These are phyloP conservation scores for Heteromyza rotundicornis DNA, from an alignment of 2,888 invertebrate genomes.

Conservation along the genomic window DNA sequence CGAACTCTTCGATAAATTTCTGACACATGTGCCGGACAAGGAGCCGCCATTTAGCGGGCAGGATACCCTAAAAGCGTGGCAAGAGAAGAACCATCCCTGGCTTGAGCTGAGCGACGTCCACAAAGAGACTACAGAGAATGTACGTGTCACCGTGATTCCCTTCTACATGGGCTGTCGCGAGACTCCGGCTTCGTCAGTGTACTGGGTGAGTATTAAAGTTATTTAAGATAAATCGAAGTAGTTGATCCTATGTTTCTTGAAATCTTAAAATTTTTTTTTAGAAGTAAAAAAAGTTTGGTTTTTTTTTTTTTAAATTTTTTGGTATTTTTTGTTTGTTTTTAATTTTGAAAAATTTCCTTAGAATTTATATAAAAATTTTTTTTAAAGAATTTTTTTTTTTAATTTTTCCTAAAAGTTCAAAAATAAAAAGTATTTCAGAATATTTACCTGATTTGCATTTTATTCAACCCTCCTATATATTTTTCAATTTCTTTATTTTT, in stretches of 20 bases:
- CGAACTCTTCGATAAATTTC: constrained; percentile 95
- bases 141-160: constrained; percentile 94
- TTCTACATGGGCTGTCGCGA: constrained; percentile 97
- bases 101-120: constrained; percentile 95
- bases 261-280: background rate
- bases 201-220: constrained; percentile 66
- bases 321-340: constrained; percentile 3
- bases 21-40: constrained; percentile 76
- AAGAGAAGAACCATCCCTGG: constrained; percentile 97
- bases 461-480: background rate
- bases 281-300: background rate
- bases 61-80: constrained; percentile 93
- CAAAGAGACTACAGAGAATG: constrained; percentile 89
- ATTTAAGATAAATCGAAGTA: constrained; percentile 39
- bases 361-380: background rate
- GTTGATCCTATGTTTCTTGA: background rate
- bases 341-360: background rate
- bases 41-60: constrained; percentile 89
- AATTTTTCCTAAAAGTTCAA: no score
- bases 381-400: background rate
- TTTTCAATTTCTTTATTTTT: background rate
- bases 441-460: background rate
- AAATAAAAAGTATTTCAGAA: background rate
- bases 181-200: constrained; percentile 88
- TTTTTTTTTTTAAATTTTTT: no score